Conservation (phyloP, 2,888 invertebrate genomes). For the Synanthedon vespiformis region DNA sequence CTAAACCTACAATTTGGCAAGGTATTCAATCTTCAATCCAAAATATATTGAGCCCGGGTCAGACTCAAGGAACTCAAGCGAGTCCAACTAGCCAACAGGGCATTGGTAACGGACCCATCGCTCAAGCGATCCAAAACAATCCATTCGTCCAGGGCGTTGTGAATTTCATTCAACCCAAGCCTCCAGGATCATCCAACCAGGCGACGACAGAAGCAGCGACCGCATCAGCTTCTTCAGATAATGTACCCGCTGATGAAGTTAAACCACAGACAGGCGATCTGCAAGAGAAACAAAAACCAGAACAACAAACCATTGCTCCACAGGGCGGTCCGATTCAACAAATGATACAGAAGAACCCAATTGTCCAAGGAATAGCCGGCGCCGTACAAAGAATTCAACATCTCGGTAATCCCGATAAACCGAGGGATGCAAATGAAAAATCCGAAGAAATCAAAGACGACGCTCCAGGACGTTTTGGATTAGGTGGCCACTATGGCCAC, state of each 20-base stretch:
- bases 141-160: slow-evolving; percentile 7
- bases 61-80: slow-evolving; percentile 6
- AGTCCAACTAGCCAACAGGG: not conserved
- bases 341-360: slow-evolving; percentile 31
- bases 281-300: slow-evolving; percentile 4
- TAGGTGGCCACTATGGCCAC: slow-evolving; percentile 6
- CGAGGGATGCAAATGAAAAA: slow-evolving; percentile 19
- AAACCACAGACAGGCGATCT: slow-evolving; percentile 1
- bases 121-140: slow-evolving; percentile 25
- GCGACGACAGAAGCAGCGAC: slow-evolving; percentile 9
- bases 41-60: slow-evolving; percentile 12
- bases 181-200: not conserved
- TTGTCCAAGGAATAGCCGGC: slow-evolving; percentile 28
- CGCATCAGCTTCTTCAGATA: slow-evolving; percentile 2
- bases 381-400: slow-evolving; percentile 31
- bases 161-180: slow-evolving; percentile 9
- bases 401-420: slow-evolving; percentile 28
- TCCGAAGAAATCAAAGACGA: slow-evolving; percentile 12
- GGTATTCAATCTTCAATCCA: slow-evolving; percentile 15
- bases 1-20: slow-evolving; percentile 14
- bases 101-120: slow-evolving; percentile 20
- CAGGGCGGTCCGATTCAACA: slow-evolving; percentile 25
- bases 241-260: slow-evolving; percentile 4
- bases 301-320: not conserved
- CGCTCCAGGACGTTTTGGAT: slow-evolving; percentile 12